Evolutionary conservation across 2,888 invertebrate species (phyloP), one percentile per base, ranked within the genome.

Genomic region (Catocala fraxini): DNA sequence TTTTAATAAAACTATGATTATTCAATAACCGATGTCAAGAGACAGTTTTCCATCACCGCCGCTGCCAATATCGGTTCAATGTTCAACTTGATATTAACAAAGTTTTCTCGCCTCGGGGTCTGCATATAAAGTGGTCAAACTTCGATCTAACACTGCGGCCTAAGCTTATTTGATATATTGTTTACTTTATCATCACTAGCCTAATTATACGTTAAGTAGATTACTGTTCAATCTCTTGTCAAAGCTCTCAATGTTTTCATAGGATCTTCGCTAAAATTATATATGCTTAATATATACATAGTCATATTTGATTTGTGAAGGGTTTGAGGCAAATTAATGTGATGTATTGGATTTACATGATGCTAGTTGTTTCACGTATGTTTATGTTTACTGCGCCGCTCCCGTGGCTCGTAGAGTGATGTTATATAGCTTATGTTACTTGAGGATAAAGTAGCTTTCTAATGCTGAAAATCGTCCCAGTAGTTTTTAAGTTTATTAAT

Each of bases 61-160:
- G 25, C 33, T 45, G 41, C 56, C 39, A 39, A 45, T 48, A 7
- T 46, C 15, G 39, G 4, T 15, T 43, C 33, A 12, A 7, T 11
- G 10, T 33, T 47, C 54, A 55, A 54, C 15, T 54, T 63, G 25
- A 66, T 74, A 75, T 75, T 68, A 67, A 71, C 57, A 71, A 75
- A 75, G 75, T 75, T 75, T n/a, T 46, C 52, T 48, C 41, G 47
- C 56, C 49, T 46, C 64, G 43, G 62, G 56, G 34, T 7, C 45
- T 51, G 68, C 71, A 68, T 70, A 58, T 59, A 59, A 77, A 77
- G 68, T 61, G 56, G 59, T 49, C 42, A 42, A 25, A 25, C 25
- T 12, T n/a, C 11, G 9, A 5, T 35, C 12, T 33, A 52, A 13
- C 46, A 41, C n/a, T 5, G 45, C 25, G 15, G 45, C 35, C 34